Base-by-base conservation (phyloP, 2,113 vertebrate genomes). In the Paramisgurnus dabryanus region DNA sequence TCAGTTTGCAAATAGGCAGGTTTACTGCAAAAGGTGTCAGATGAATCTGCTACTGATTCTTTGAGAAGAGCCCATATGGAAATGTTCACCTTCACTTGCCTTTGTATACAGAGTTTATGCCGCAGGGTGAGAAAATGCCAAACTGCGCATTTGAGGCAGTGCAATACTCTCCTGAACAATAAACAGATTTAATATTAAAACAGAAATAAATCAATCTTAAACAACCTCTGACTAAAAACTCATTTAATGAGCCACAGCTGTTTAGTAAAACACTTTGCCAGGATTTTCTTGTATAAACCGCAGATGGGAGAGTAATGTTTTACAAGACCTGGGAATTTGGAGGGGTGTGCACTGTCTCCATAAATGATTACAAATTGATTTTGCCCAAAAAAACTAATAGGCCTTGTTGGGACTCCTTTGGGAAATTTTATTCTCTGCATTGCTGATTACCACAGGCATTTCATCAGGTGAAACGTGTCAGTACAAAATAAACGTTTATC, bases 1-100 rank as follows among this genome's bases (percentile, higher is more conserved):
- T 76, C 63, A 34, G 6, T 60, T 34, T 65, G 15, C 1, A n/a
- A 66, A 65, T 8, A 39, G 8, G 43, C 50, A 66, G 45, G 67
- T 18, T 60, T 18, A 3, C 50, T 39, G 4, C 6, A 55, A 76
- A 67, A 53, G 71, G 66, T 79, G 57, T 82, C 63, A 75, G 65
- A 68, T 63, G 27, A 13, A 74, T n/a, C 47, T 77, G 49, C 18
- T 65, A 80, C 7, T 10, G 17, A 34, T 74, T 39, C 12, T n/a
- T 84, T 76, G 80, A 61, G 81, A 83, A 8, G 27, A 61, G 6
- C 18, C 45, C 49, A 81, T 82, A 84, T 88, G 22, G 81, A 86
- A 50, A n/a, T 43, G 41, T 49, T 82, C 78, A 84, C 84, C 86
- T 91, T 87, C 67, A 85, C 82, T 79, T 55, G 77, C 4, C 70